Evolutionary conservation across 1,140 invertebrate species (phyloP), one percentile per base, ranked within the genome.

Genomic region (Geopemphigus sp.): DNA sequence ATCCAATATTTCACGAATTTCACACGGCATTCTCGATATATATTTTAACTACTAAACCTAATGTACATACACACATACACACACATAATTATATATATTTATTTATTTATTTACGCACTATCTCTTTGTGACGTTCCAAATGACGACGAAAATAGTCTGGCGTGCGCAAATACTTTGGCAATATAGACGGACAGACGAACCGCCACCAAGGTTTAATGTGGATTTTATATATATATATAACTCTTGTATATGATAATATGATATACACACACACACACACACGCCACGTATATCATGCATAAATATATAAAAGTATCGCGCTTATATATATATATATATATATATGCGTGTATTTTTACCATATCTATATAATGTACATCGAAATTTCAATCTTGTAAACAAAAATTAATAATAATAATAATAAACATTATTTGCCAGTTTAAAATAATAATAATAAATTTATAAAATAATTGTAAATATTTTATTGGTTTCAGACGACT

Each of bases 381-480:
- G 68, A 81, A 14, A 68, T 47, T n/a, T 15, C 6, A 8, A 54
- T 15, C 22, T 24, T 15, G 8, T 8, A 39, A 8, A 39, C 32
- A 4, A 39, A 39, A 8, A 39, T 39, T 8, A 8, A 39, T 8
- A n/a, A n/a, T 39, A 39, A 39, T 4, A 39, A 39, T 39, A 89
- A 91, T 64, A 87, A 32, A 92, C n/a, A 39, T 8, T 8, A 8
- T 39, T 39, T 39, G 32, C 8, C 32, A 3, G 32, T 39, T 39
- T 39, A 39, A n/a, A n/a, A n/a, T 39, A 39, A 39, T 4, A 39
- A 39, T 39, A 89, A 91, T 64, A 87, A 32, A 92, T 91, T 89
- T 85, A 88, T 89, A 53, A 57, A 73, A 81, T n/a, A 80, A 64
- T 29, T 50, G 5, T 1, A 15, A 50, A 45, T 50, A 39, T 54